These are phyloP conservation scores for Todus mexicanus DNA, from an alignment of 2,797 vertebrate genomes.

Conservation along the genomic window DNA sequence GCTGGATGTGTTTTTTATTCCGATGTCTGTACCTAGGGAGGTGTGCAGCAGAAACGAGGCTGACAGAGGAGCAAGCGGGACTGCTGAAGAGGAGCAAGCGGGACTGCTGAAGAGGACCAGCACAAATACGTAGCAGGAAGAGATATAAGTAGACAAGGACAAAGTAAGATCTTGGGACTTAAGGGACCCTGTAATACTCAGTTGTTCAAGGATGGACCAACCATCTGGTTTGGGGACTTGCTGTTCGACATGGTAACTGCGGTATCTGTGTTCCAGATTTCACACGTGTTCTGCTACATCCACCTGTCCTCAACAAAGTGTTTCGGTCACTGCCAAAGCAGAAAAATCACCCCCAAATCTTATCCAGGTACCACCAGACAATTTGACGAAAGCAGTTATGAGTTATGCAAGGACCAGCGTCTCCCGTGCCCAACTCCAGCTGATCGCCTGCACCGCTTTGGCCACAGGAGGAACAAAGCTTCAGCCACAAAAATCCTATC, in stretches of 20 bases:
- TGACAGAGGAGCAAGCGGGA: background rate
- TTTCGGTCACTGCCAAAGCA: background rate
- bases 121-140: background rate
- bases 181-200: background rate
- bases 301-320: background rate
- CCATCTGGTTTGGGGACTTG: background rate
- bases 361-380: background rate
- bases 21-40: background rate
- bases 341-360: background rate
- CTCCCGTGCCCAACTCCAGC: accelerated
- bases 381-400: background rate
- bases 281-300: background rate
- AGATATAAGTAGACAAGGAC: background rate
- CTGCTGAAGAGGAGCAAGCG: background rate
- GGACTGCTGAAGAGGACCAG: background rate
- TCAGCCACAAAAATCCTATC: background rate
- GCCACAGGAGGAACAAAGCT: background rate
- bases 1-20: background rate
- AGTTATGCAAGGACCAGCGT: background rate
- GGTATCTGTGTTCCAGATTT: background rate
- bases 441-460: accelerated
- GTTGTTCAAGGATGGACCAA: background rate
- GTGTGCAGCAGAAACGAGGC: background rate
- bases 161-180: background rate
- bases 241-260: background rate